phyloP scores from a whole-genome alignment of 1,140 invertebrate species.

The Atta texana region DNA sequence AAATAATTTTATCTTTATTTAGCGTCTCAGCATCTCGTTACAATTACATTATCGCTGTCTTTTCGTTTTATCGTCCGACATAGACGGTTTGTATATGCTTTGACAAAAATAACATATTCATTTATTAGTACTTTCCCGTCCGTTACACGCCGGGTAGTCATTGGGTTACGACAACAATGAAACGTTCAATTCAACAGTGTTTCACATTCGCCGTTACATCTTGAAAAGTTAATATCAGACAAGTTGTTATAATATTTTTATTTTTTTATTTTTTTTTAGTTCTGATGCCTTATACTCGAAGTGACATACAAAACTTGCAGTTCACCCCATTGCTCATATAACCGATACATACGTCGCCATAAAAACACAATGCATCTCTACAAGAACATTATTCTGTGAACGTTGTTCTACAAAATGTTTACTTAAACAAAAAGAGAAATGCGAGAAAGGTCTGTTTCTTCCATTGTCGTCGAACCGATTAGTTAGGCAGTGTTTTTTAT shows the following conservation, averaged over 20 bases:
- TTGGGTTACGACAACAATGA: slow-evolving; percentile 67
- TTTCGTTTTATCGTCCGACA: slow-evolving; percentile 53
- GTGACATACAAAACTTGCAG: slow-evolving; percentile 64
- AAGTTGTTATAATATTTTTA: slow-evolving; percentile 30
- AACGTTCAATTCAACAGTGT: slow-evolving; percentile 54
- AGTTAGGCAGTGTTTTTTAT: slow-evolving; percentile 72
- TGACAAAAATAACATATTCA: slow-evolving; percentile 72
- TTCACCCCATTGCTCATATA: slow-evolving; percentile 50
- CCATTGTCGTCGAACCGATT: slow-evolving; percentile 51
- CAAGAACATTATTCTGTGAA: slow-evolving; percentile 21
- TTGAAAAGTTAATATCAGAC: slow-evolving; percentile 48
- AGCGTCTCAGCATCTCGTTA: slow-evolving; percentile 63
- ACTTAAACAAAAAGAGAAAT: slow-evolving; percentile 1
- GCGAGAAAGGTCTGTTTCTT: slow-evolving; percentile 7
- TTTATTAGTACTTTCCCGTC: slow-evolving; percentile 27
- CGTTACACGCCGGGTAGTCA: slow-evolving; percentile 65
- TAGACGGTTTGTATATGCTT: slow-evolving; percentile 64
- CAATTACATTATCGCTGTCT: slow-evolving; percentile 71
- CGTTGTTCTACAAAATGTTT: slow-evolving; percentile 18
- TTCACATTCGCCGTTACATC: slow-evolving; percentile 28
- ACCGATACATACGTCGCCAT: slow-evolving; percentile 69
- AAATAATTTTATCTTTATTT: slow-evolving; percentile 49
- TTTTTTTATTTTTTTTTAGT: slow-evolving; percentile 33
- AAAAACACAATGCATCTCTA: slow-evolving; percentile 35
- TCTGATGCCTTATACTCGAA: slow-evolving; percentile 66